phyloP scores from a whole-genome alignment of 2,797 vertebrate species.

The Pteropus rufus region DNA sequence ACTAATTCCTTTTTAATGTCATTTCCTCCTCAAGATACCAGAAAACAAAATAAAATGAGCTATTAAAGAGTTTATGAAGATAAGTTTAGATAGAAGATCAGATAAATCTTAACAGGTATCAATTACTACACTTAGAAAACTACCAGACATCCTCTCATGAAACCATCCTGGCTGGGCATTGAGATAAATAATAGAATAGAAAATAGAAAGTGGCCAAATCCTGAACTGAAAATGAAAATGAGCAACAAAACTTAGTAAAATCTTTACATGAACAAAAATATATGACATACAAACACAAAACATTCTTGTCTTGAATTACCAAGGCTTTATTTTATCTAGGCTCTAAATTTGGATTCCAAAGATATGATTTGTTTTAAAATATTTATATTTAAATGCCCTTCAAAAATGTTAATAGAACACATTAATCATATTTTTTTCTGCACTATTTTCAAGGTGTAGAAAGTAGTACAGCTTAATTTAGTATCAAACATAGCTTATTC shows the following conservation, averaged over 20 bases:
- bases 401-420: background rate
- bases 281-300: background rate
- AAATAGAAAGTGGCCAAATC: background rate
- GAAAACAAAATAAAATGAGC: background rate
- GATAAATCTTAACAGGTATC: background rate
- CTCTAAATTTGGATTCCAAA: background rate
- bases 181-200: background rate
- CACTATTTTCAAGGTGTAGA: background rate
- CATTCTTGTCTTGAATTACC: background rate
- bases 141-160: background rate
- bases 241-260: background rate
- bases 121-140: background rate
- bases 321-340: background rate
- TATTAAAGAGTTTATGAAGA: background rate
- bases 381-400: background rate
- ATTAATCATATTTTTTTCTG: background rate
- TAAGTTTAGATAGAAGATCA: background rate
- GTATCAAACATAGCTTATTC: background rate
- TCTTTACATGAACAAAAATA: background rate
- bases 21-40: background rate
- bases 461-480: background rate
- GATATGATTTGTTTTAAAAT: background rate
- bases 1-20: background rate
- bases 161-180: background rate
- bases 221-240: background rate